Evolutionary conservation across 1,140 invertebrate genomes (phyloP), one percentile per base, ranked within the genome.

Genomic region (Lepidurus apus): DNA sequence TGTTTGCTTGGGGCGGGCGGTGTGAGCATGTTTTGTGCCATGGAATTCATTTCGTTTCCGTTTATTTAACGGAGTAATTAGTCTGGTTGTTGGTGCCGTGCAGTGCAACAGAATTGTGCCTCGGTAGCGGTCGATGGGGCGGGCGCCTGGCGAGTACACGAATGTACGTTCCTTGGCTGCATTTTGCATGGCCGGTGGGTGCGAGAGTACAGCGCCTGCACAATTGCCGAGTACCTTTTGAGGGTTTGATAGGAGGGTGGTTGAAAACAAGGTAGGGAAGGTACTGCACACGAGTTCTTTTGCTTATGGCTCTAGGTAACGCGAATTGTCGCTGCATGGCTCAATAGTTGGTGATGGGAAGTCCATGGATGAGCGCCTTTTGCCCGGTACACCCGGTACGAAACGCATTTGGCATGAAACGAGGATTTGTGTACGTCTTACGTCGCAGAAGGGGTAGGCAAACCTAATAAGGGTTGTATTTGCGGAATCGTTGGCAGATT

Each of bases 61-160:
- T 65, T 65, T 65, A 21, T 65, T 65, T 65, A 65, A n/a, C 53
- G 53, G 53, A 65, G 53, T 65, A 65, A 65, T 65, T 65, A 65
- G 53, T 65, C 53, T 65, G 53, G 53, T 65, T 13, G 53, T 21
- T 65, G 21, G 21, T 65, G 53, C 13, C 53, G 21, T 65, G 21
- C 8, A 65, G n/a, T 65, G 53, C 53, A 21, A 9, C 53, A 34
- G 34, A 34, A 34, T 34, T 34, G 34, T 34, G 34, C 13, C 21
- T 65, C 21, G 53, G 53, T 65, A n/a, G 34, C 21, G 53, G 53
- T 65, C 53, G 53, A 65, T 65, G 53, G 21, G 21, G 53, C 53
- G 13, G 53, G 21, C 53, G 13, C 53, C 53, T 13, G 21, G 53
- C 53, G 53, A 21, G 9, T 65, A 65, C 53, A 34, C 34, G 4